A percentile compares a stretch with the other conserved stretches of the same genome.
Evolutionary conservation across 2,888 invertebrate species (phyloP).

Genomic region (Cosmia trapezina): DNA sequence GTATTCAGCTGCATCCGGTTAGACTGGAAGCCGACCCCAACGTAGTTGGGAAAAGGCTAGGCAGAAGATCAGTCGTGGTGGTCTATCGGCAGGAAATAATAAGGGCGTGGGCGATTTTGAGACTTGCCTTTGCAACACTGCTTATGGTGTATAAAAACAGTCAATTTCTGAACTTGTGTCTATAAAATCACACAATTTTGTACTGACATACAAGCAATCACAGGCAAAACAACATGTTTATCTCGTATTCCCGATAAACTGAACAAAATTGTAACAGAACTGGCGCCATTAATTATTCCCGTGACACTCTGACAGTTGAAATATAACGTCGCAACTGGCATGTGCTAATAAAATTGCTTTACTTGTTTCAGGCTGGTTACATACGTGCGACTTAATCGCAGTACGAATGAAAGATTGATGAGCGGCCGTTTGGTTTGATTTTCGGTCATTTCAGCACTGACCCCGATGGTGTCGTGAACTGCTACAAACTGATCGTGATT

Average conservation of each 20-base stretch:
- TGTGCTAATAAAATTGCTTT: slow-evolving; percentile 58
- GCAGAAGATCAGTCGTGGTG: too few species aligned
- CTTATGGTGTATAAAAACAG: neutral
- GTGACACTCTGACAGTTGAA: slow-evolving; percentile 63
- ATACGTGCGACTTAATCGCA: slow-evolving; percentile 25
- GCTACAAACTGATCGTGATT: neutral
- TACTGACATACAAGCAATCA: slow-evolving; percentile 28
- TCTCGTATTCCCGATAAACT: slow-evolving; percentile 38
- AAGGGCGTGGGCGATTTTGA: neutral
- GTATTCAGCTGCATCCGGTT: neutral
- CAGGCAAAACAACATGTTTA: slow-evolving; percentile 44
- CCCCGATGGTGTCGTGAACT: neutral
- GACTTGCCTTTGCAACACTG: neutral
- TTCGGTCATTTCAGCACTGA: neutral
- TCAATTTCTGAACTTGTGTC: neutral
- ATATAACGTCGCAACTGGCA: slow-evolving; percentile 48
- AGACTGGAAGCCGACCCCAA: neutral
- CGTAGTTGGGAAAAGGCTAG: neutral
- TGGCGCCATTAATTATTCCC: slow-evolving; percentile 58
- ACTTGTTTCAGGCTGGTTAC: slow-evolving; percentile 36
- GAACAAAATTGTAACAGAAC: slow-evolving; percentile 48
- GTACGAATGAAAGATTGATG: neutral
- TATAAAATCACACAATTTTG: neutral
- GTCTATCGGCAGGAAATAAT: neutral
- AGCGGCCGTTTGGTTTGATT: neutral